Evolutionary conservation across 1,140 invertebrate species (phyloP), one percentile per base, ranked within the genome.

Genomic region (Telenomus remus): DNA sequence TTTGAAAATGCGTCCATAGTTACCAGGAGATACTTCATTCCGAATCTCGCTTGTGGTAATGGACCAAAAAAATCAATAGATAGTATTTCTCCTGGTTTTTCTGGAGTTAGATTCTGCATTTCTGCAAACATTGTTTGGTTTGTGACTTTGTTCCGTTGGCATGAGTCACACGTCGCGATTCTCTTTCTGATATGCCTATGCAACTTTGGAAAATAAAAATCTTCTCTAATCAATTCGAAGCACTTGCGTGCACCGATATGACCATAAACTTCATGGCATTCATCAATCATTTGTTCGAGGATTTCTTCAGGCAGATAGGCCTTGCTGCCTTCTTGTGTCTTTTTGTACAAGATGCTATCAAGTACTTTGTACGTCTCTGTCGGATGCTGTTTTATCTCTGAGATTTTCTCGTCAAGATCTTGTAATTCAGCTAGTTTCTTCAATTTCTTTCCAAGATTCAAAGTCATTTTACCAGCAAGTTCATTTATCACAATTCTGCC

Each of bases 31-130:
- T 82, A 82, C 2, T 16, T 51, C 6, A 56, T 15, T 1, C 81
- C 72, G 12, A 56, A 75, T 11, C 49, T 65, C 0, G 75, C 57
- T 13, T 44, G 37, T 6, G 80, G 80, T 12, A 85, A 43, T 0
- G 81, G 82, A 11, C 82, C 82, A 66, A 72, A 83, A 51, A 71
- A 80, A 57, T 86, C 81, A 0, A 78, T 69, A 34, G 80, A 79
- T 0, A 85, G 71, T 9, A 84, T 13, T 8, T 85, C 82, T 0
- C 74, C 69, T 10, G 79, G 68, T 33, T 71, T 44, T 35, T 61
- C 42, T 0, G 69, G 34, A 6, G 77, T 13, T 6, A 78, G 54
- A 46, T 71, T 63, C 27, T 59, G 53, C 44, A 65, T 51, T 16
- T 53, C 53, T 0, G 42, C 34, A 27, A 12, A 53, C n/a, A 10